These are phyloP conservation scores for Chelonus insularis DNA, from an alignment of 1,140 invertebrate genomes.

Conservation along the genomic window DNA sequence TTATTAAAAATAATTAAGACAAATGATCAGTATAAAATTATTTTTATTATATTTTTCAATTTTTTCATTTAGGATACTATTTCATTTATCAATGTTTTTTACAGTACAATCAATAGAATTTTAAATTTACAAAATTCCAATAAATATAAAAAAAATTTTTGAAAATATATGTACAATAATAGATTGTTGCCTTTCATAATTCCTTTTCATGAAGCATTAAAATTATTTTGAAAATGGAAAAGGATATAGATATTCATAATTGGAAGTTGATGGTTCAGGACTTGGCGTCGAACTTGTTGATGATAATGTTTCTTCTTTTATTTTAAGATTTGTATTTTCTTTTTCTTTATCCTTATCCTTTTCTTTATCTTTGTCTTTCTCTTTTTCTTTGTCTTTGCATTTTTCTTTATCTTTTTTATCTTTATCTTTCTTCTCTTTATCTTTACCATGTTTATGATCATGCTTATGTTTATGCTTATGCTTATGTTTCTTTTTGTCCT, in stretches of 20 bases:
- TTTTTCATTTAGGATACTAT: no score
- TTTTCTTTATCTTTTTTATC: conserved; percentile 59
- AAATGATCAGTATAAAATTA: no score
- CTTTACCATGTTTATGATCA: conserved; percentile 66
- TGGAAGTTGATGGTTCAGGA: conserved; percentile 52
- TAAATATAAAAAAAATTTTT: no score
- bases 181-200: no score
- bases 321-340: conserved; percentile 51
- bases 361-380: conserved; percentile 56
- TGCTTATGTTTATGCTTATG: conserved; percentile 77
- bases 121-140: no score
- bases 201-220: no score
- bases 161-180: no score
- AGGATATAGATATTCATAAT: conserved; percentile 47
- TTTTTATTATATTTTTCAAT: no score
- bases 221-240: conserved; percentile 5
- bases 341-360: conserved; percentile 49
- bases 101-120: no score
- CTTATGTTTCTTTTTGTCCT: conserved; percentile 80
- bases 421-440: conserved; percentile 65
- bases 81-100: no score
- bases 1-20: no score
- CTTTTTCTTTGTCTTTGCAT: conserved; percentile 60
- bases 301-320: conserved; percentile 67
- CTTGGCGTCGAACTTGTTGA: conserved; percentile 68